Evolutionary conservation across 2,113 vertebrate species (phyloP), one percentile per base, ranked within the genome.

Genomic region (Paramisgurnus dabryanus): DNA sequence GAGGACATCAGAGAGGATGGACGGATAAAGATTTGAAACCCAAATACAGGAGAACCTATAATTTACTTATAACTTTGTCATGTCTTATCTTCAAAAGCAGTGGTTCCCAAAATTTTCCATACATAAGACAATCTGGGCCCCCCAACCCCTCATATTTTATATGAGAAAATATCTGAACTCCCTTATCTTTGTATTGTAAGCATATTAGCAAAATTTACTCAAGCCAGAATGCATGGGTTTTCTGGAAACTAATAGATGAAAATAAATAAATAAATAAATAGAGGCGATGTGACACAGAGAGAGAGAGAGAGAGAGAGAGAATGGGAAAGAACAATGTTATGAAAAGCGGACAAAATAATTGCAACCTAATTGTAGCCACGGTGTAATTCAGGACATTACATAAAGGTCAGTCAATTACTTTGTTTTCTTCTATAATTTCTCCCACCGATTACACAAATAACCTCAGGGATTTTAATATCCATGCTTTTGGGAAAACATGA

Each of bases 391-490:
- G 49, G 74, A 78, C 69, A 75, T 57, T 75, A 74, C 47, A 60
- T 41, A 68, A 70, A 50, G 76, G 76, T 39, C 83, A 85, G 45
- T 61, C 60, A 80, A 61, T 76, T 65, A 83, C 64, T 67, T 55
- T 72, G 75, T 69, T 69, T 47, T 84, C 74, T 82, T 81, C 76
- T 58, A 40, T 68, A 61, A 84, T 82, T 81, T 74, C 67, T 68
- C 34, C 53, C 67, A 55, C 71, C 11, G 50, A 60, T 55, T 65
- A 67, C 69, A 55, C 22, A 47, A 76, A 84, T 79, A 58, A 41
- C 34, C n/a, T 40, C 45, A 81, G 61, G 67, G 67, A 78, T 68
- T 71, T 79, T 61, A 67, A 77, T 72, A 67, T 53, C 66, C 7
- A 77, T 77, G 68, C 50, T 60, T 73, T 70, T 69, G 67, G 78